A percentile compares a stretch with the other conserved stretches of the same genome.
Conservation (phyloP, 2,888 invertebrate species). For the Sthenelais limicola region DNA sequence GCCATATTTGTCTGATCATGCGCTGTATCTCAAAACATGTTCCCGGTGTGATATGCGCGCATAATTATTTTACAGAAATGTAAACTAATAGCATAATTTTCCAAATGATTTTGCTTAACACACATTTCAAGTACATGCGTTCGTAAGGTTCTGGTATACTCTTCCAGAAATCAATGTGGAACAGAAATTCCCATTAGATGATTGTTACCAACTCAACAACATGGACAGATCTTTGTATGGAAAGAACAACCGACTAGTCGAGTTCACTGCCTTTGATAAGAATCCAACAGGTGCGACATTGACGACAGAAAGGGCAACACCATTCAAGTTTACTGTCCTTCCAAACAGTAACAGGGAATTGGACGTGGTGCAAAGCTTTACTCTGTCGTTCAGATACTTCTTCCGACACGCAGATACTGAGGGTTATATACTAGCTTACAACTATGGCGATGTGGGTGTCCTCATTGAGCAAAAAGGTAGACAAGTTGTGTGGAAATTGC, state of each 20-base stretch:
- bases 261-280: background rate
- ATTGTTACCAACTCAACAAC: constrained; percentile 4
- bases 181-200: constrained; percentile 6
- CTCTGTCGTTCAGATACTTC: background rate
- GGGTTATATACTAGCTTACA: background rate
- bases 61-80: no score
- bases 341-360: background rate
- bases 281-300: background rate
- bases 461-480: background rate
- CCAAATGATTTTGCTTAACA: no score
- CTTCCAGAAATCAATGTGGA: constrained; percentile 10
- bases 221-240: constrained; percentile 4
- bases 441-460: background rate
- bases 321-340: background rate
- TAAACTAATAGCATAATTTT: no score
- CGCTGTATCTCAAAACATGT: no score
- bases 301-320: background rate
- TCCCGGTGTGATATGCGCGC: no score
- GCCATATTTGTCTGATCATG: no score
- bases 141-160: no score
- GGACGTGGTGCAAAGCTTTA: constrained; percentile 3
- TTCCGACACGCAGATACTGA: background rate
- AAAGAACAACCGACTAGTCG: background rate
- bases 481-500: background rate
- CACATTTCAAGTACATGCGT: background rate